Base-by-base conservation (phyloP, 1,140 invertebrate genomes). In the Doryteuthis pealeii region DNA sequence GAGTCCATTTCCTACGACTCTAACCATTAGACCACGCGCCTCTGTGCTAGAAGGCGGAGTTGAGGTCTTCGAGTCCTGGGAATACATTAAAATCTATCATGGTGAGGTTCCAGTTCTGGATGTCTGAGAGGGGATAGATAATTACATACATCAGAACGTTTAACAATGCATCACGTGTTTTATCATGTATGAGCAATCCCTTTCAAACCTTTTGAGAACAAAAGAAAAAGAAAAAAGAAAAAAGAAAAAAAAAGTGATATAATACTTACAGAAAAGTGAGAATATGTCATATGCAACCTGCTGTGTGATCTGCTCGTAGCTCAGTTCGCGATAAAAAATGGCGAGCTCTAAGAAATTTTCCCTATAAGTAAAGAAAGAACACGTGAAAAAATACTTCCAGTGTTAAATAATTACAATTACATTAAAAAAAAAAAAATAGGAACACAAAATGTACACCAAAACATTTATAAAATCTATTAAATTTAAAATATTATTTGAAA, bases 271-370 rank as follows among this genome's bases (percentile, higher is more conserved):
- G 10, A 82, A 76, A 8, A 84, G 71, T 12, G 78, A 75, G 71
- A 83, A 83, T 10, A 78, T 73, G 62, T 81, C 80, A 62, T 81
- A 85, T 1, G 78, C 81, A 30, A 73, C 69, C 67, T 84, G 82
- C 33, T 84, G 82, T 0, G 76, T 76, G 28, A 84, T 79, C 58
- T 82, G 74, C 73, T 84, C 81, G 40, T 82, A 84, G 45, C 80
- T 82, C 71, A 80, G 77, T 73, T 81, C 78, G 71, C 78, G 72
- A 45, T 82, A 81, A 65, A 78, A 82, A 31, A 84, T 77, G 49
- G 81, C 80, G 28, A 84, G 40, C 67, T 80, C 74, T 31, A 82
- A 71, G 54, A 82, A 80, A 76, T 83, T 83, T 14, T 83, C 78
- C 66, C 82, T 83, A 68, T n/a, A 78, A 79, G 49, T 54, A 54